Conservation (phyloP, 2,113 vertebrate species). For the Sitta europaea region DNA sequence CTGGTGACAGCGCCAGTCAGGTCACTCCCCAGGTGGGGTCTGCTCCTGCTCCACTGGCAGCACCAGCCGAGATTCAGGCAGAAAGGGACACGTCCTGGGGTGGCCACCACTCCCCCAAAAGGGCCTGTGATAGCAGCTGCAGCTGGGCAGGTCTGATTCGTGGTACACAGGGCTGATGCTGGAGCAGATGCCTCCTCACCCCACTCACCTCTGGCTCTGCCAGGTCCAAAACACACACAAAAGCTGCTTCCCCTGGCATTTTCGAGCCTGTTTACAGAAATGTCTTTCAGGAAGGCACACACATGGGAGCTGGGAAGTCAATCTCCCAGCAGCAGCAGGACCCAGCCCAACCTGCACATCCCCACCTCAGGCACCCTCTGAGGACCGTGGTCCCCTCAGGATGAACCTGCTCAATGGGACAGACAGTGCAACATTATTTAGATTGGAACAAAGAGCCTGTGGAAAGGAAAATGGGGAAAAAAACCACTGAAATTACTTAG, state of each 20-base stretch:
- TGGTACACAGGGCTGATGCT: not conserved
- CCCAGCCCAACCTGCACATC: not conserved
- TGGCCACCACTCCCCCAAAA: not conserved
- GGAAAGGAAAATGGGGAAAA: not conserved
- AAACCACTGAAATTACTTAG: not conserved
- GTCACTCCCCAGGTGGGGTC: accelerated
- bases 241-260: not conserved
- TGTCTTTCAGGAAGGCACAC: not conserved
- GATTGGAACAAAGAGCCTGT: not conserved
- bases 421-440: not conserved
- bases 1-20: accelerated
- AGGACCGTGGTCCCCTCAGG: not conserved
- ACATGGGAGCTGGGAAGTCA: accelerated
- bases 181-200: not conserved
- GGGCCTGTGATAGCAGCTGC: not conserved
- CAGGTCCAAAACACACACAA: not conserved
- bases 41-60: not conserved
- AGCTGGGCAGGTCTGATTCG: not conserved
- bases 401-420: not conserved
- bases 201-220: not conserved
- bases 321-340: not conserved
- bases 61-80: not conserved
- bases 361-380: accelerated
- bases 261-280: not conserved
- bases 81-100: accelerated